Conservation (phyloP, 92 coral and sea anemone genomes). For the Anthopleura xanthogrammica region DNA sequence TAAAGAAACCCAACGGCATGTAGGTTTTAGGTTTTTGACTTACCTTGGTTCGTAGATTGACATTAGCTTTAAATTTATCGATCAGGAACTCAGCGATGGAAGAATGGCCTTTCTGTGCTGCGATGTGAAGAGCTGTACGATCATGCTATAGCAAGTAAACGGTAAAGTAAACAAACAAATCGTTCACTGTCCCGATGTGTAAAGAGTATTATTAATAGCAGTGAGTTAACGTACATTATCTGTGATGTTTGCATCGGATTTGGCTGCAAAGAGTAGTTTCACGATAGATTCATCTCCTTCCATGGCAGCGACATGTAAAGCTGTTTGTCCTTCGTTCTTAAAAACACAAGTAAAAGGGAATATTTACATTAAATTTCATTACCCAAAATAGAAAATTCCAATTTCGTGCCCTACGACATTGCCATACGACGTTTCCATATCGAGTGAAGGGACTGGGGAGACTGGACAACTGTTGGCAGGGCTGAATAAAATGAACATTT, state of each 20-base stretch:
- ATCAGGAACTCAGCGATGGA: slow-evolving; percentile 83
- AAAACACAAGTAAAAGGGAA: background rate
- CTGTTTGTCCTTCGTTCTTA: slow-evolving; percentile 96
- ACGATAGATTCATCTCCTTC: slow-evolving; percentile 93
- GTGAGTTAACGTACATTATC: slow-evolving; percentile 54
- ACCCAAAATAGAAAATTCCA: background rate
- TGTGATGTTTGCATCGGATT: slow-evolving; percentile 74
- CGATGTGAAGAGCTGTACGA: slow-evolving; percentile 93
- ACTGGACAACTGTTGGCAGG: no score
- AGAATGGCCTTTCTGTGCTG: slow-evolving; percentile 93
- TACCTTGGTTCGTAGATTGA: slow-evolving; percentile 89
- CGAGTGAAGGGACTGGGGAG: no score
- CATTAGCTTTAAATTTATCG: slow-evolving; percentile 90
- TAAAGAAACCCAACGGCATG: no score
- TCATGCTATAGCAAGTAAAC: slow-evolving; percentile 56
- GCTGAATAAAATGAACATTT: no score
- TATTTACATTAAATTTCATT: no score
- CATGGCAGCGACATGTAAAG: slow-evolving; percentile 88
- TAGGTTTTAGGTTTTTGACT: background rate
- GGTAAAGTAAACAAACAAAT: background rate
- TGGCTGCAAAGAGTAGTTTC: slow-evolving; percentile 72
- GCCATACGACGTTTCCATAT: no score
- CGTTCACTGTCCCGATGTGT: background rate
- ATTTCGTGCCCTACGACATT: no score
- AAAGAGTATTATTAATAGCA: background rate